phyloP scores from a whole-genome alignment of 2,797 vertebrate genomes.

The Micrastur ruficollis region DNA sequence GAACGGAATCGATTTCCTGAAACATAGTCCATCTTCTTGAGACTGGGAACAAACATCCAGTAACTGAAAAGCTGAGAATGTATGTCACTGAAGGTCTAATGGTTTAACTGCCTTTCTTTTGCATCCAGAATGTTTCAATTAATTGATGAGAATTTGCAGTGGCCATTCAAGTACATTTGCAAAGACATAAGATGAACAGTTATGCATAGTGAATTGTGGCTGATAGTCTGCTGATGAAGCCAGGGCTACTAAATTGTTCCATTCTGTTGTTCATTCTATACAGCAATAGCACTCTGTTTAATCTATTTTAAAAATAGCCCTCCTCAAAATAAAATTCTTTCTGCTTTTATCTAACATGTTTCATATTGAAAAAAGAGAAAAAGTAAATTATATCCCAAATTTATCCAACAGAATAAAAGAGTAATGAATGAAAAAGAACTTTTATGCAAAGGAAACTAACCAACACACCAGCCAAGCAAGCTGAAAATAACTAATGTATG shows the following conservation, averaged over 20 bases:
- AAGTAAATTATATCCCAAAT: background rate
- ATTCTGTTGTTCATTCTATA: background rate
- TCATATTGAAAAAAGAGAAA: background rate
- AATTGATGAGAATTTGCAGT: background rate
- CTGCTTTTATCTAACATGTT: background rate
- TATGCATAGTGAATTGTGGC: background rate
- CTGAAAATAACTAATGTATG: background rate
- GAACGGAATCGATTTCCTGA: slow-evolving; percentile 1
- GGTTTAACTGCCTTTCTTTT: background rate
- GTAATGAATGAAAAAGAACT: background rate
- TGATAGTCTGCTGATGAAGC: background rate
- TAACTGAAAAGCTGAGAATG: background rate
- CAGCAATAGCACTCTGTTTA: background rate
- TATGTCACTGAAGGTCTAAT: background rate
- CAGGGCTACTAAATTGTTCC: background rate
- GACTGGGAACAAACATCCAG: background rate
- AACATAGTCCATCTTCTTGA: background rate
- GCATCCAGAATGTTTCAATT: background rate
- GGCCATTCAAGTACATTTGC: background rate
- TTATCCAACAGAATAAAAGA: background rate
- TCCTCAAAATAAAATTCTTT: background rate
- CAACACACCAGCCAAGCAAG: background rate
- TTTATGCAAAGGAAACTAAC: background rate
- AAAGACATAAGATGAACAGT: background rate
- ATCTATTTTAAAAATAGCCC: background rate